These are phyloP conservation scores for Rhaphigaster nebulosa DNA, from an alignment of 2,888 invertebrate species.

Conservation along the genomic window DNA sequence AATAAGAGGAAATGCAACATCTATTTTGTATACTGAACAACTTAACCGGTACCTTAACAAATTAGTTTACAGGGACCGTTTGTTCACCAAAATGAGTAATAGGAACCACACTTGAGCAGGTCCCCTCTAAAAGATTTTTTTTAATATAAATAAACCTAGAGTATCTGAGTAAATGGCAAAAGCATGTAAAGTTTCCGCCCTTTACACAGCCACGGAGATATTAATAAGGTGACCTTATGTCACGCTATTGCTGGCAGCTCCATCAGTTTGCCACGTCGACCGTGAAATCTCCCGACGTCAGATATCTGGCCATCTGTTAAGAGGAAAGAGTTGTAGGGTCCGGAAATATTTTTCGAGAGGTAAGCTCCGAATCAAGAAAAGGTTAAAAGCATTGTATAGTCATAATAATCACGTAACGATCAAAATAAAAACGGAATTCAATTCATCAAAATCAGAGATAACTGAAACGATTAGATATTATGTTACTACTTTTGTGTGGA, in stretches of 20 bases:
- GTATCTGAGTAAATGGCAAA: conserved; percentile 35
- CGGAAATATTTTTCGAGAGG: background rate
- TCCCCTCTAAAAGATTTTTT: background rate
- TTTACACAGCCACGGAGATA: conserved; percentile 36
- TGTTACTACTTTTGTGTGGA: background rate
- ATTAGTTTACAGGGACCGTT: background rate
- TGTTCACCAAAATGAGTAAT: background rate
- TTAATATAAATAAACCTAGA: background rate
- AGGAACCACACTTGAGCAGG: conserved; percentile 15
- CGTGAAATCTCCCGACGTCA: conserved; percentile 34
- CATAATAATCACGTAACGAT: background rate
- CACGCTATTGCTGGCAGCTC: conserved; percentile 24
- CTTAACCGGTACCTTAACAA: background rate
- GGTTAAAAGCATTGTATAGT: conserved; percentile 22
- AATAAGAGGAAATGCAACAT: background rate
- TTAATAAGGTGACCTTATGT: conserved; percentile 50
- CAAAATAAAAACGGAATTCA: background rate
- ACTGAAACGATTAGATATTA: background rate
- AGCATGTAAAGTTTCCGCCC: conserved; percentile 40
- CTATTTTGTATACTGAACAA: background rate
- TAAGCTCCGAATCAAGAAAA: background rate
- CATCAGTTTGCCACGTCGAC: conserved; percentile 11
- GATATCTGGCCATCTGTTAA: conserved; percentile 44
- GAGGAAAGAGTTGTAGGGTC: conserved; percentile 8
- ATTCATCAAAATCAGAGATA: background rate